Conservation (phyloP, 2,888 invertebrate species). For the Epirrhoe tristata region DNA sequence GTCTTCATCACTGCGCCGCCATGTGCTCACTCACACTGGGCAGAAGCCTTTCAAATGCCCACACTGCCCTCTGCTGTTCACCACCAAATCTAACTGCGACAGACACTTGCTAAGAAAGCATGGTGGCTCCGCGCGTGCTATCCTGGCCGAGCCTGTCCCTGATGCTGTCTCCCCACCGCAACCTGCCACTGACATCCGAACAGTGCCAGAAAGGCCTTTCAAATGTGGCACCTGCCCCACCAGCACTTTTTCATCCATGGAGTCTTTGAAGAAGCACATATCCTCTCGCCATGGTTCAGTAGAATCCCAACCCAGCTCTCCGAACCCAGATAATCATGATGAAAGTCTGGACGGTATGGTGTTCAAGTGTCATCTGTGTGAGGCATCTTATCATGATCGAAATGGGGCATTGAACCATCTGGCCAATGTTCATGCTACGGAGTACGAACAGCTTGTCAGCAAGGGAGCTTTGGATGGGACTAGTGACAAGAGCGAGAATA, state of each 20-base stretch:
- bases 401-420: conserved; percentile 93
- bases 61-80: conserved; percentile 96
- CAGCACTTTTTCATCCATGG: conserved; percentile 92
- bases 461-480: conserved; percentile 89
- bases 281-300: conserved; percentile 87
- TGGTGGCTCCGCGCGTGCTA: conserved; percentile 78
- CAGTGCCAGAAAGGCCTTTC: conserved; percentile 91
- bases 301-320: conserved; percentile 78
- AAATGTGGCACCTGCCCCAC: conserved; percentile 93
- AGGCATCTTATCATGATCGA: conserved; percentile 92
- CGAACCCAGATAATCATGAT: conserved; percentile 64
- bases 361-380: conserved; percentile 97
- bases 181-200: conserved; percentile 77
- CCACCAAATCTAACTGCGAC: conserved; percentile 98
- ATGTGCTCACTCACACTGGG: conserved; percentile 97
- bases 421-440: conserved; percentile 89
- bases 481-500: conserved; percentile 88
- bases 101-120: conserved; percentile 96
- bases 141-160: conserved; percentile 72
- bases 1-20: conserved; percentile 97
- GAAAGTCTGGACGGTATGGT: conserved; percentile 87
- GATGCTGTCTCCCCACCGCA: conserved; percentile 66
- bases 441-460: conserved; percentile 92
- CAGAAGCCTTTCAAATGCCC: conserved; percentile 98
- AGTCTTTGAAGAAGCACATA: conserved; percentile 92